Percentiles rank a stretch among this genome's conserved stretches.
phyloP scores from a whole-genome alignment of 2,888 invertebrate genomes.

The Mesodorylaimus sp. region DNA sequence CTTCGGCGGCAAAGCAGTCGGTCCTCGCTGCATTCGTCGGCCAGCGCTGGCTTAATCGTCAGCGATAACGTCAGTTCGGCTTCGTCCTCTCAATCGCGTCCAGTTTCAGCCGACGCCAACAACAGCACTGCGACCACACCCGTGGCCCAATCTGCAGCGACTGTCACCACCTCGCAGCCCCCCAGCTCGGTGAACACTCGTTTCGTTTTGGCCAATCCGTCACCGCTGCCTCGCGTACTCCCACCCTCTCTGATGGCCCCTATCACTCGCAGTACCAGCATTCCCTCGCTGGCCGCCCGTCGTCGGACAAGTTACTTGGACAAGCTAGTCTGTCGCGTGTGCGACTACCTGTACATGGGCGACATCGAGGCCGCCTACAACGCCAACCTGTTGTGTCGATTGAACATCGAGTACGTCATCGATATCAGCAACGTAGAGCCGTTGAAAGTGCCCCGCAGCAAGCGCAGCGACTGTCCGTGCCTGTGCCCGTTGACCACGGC shows the following conservation, averaged over 20 bases:
- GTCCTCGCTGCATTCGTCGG: not conserved
- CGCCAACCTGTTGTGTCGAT: conserved; percentile 33
- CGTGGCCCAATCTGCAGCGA: too few species aligned
- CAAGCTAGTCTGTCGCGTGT: conserved; percentile 9
- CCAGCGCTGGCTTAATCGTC: not conserved
- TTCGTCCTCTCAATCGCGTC: too few species aligned
- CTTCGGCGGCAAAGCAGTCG: conserved; percentile 1
- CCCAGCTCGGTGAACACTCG: too few species aligned
- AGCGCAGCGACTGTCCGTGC: conserved; percentile 10
- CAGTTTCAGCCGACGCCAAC: conserved; percentile 1
- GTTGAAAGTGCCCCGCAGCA: conserved; percentile 9
- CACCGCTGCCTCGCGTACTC: too few species aligned
- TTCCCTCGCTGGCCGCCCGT: not conserved
- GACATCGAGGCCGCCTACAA: conserved; percentile 34
- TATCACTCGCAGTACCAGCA: not conserved
- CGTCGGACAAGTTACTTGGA: not conserved
- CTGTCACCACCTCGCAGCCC: too few species aligned
- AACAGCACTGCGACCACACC: not conserved
- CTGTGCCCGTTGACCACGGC: conserved; percentile 6
- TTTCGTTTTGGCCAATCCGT: too few species aligned
- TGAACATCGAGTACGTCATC: conserved; percentile 34
- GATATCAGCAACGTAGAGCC: conserved; percentile 29
- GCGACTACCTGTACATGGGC: conserved; percentile 32
- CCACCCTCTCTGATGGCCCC: too few species aligned
- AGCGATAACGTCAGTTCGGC: not conserved